These are phyloP conservation scores for Pterocles orientalis DNA, from an alignment of 2,113 vertebrate genomes.

Conservation along the genomic window DNA sequence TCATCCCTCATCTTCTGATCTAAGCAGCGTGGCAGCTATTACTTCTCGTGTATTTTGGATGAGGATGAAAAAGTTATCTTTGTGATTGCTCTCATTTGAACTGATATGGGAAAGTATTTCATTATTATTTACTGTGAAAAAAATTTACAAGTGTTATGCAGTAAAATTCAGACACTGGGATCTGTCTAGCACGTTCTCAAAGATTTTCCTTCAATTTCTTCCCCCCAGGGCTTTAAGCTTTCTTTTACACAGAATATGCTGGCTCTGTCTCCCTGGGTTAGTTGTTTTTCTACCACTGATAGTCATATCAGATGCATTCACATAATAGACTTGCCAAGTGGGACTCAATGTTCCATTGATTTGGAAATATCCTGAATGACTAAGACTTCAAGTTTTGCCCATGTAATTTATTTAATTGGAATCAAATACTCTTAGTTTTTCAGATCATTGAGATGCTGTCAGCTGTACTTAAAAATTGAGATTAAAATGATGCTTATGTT, in stretches of 20 bases:
- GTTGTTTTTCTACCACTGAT: background rate
- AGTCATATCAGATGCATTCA: background rate
- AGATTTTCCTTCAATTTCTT: background rate
- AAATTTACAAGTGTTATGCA: background rate
- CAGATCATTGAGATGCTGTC: background rate
- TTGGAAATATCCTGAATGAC: background rate
- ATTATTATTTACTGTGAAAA: background rate
- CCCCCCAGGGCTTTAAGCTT: background rate
- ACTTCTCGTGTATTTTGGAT: background rate
- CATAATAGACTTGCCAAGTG: background rate
- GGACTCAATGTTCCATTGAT: background rate
- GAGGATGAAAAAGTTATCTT: background rate
- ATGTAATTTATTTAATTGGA: conserved; percentile 18
- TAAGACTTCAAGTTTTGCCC: conserved; percentile 21
- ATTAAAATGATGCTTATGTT: background rate
- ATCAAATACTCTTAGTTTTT: background rate
- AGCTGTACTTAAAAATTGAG: background rate
- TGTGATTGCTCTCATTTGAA: background rate
- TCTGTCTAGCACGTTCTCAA: background rate
- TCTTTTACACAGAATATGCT: background rate
- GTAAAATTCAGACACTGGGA: background rate
- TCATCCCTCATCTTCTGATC: background rate
- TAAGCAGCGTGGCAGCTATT: background rate
- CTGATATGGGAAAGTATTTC: background rate
- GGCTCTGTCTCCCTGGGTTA: background rate